Evolutionary conservation across 2,888 invertebrate species (phyloP), one percentile per base, ranked within the genome.

Genomic region (Pristionchus fissidentatus): DNA sequence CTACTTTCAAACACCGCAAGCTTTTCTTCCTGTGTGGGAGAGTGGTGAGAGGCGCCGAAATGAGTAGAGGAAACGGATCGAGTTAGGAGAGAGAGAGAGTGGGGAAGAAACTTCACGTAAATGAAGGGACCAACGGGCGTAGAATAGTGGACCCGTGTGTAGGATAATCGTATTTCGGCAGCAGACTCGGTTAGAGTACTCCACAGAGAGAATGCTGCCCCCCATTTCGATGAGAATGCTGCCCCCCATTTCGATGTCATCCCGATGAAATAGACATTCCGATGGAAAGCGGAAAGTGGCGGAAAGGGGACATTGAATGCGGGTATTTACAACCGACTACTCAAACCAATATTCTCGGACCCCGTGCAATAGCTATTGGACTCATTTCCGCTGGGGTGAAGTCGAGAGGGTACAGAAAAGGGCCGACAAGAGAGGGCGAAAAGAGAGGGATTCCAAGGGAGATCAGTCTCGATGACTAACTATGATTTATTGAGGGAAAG

Each of bases 201-300:
- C 70, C 70, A 70, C n/a, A 70, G 70, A 26, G n/a, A 38, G 70
- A 55, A n/a, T 1, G 70, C 10, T 22, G 62, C 13, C 62, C n/a
- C n/a, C 70, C 70, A 70, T 70, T 70, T 70, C 70, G 70, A n/a
- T n/a, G n/a, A n/a, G n/a, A 32, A 70, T 70, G 70, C 70, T n/a
- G 70, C 43, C 43, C 38, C 70, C 70, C 70, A 70, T 41, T 70
- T 22, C 52, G 52, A 13, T 22, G 52, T 22, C 52, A 70, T 70
- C 22, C 70, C 70, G 26, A 38, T 22, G 13, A 52, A 15, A 22
- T 32, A 41, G 52, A 49, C 52, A 55, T 52, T 77, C 55, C 52
- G 52, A 77, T 35, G n/a, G 75, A 32, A 75, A 35, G 32, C 46
- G 15, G 19, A 4, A 29, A 29, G 52, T 5, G 19, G 5, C 26